A percentile compares a stretch with the other conserved stretches of the same genome.
phyloP scores from a whole-genome alignment of 2,797 vertebrate genomes.

The Gobio occitaniae region DNA sequence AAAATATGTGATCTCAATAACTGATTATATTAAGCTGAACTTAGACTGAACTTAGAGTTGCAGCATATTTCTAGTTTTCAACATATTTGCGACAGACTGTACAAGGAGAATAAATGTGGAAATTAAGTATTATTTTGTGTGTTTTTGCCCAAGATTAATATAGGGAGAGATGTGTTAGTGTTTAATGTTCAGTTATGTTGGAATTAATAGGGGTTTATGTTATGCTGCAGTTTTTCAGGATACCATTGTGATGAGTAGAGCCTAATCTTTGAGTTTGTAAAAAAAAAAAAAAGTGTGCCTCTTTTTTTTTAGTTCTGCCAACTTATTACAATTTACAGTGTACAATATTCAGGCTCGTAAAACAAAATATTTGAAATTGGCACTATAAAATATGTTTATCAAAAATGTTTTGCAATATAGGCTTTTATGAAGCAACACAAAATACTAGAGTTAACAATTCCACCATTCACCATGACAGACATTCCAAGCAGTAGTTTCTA shows the following conservation, averaged over 20 bases:
- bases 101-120: too few relatives aligned
- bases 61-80: too few relatives aligned
- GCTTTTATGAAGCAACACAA: neutral
- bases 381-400: neutral
- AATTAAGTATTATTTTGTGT: too few relatives aligned
- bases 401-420: neutral
- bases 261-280: too few relatives aligned
- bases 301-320: neutral
- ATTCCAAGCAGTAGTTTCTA: neutral
- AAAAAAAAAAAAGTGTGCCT: neutral
- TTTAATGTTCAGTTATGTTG: too few relatives aligned
- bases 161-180: too few relatives aligned
- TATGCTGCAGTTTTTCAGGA: neutral
- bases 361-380: neutral
- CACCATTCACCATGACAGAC: neutral
- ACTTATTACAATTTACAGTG: neutral
- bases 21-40: too few relatives aligned
- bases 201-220: neutral
- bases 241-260: too few relatives aligned
- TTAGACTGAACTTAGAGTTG: too few relatives aligned
- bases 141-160: too few relatives aligned
- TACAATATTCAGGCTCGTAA: neutral
- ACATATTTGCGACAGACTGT: too few relatives aligned
- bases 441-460: neutral
- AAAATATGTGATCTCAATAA: too few relatives aligned